Conservation (phyloP, 2,888 invertebrate species). For the Dyspetes luteomarginatus region DNA sequence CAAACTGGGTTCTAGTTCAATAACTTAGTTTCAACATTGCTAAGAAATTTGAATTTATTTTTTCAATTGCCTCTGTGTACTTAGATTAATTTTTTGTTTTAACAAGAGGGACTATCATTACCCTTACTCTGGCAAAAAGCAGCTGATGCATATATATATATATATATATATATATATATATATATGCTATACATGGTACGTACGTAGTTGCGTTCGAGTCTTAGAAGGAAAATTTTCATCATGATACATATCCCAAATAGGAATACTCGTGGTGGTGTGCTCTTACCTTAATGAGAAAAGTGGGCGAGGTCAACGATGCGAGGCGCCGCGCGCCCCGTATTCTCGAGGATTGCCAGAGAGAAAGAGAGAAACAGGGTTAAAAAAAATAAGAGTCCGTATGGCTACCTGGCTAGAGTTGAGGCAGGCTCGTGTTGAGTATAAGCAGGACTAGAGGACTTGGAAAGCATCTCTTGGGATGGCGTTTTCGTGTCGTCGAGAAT, state of each 20-base stretch:
- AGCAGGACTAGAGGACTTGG: background rate
- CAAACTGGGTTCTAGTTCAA: background rate
- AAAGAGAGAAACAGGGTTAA: conserved; percentile 27
- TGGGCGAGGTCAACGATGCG: conserved; percentile 59
- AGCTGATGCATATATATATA: background rate
- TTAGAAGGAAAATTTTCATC: conserved; percentile 33
- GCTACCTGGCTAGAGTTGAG: conserved; percentile 43
- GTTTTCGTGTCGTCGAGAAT: conserved; percentile 10
- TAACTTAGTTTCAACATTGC: background rate
- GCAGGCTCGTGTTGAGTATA: conserved; percentile 41
- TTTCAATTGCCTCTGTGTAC: too few relatives aligned
- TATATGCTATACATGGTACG: background rate
- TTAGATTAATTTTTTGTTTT: background rate
- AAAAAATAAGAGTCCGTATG: conserved; percentile 40
- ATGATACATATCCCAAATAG: conserved; percentile 40
- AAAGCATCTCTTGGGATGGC: conserved; percentile 35
- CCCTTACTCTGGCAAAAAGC: background rate
- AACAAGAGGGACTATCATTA: background rate
- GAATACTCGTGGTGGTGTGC: conserved; percentile 23
- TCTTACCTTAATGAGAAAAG: conserved; percentile 67
- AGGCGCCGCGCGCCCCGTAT: conserved; percentile 24
- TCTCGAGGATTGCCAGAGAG: conserved; percentile 26
- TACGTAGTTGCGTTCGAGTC: background rate
- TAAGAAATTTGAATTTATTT: background rate
- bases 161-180: too few relatives aligned